Conservation (phyloP, 2,888 invertebrate genomes). For the Tiphia femorata region DNA sequence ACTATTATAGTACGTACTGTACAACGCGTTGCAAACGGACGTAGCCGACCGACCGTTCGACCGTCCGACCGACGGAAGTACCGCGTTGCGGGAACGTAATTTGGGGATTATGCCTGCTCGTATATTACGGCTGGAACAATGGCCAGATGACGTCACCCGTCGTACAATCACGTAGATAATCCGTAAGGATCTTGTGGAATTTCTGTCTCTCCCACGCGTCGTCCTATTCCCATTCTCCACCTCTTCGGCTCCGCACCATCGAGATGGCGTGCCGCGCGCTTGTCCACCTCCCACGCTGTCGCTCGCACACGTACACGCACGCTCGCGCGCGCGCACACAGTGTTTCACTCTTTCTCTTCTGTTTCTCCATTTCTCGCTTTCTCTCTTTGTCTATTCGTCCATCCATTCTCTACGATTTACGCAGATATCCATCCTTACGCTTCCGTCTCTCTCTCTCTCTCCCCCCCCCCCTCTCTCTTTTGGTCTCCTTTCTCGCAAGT, state of each 20-base stretch:
- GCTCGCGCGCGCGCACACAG: no score
- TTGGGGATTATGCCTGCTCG: slow-evolving; percentile 59
- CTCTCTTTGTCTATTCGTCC: not conserved
- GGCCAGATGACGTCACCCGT: slow-evolving; percentile 45
- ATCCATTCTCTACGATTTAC: no score
- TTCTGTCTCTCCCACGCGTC: slow-evolving; percentile 20
- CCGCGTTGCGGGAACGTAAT: slow-evolving; percentile 55
- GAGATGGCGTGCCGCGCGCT: no score
- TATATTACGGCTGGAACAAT: slow-evolving; percentile 60
- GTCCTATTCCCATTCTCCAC: slow-evolving; percentile 1
- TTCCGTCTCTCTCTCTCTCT: slow-evolving; percentile 1
- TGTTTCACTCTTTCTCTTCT: not conserved
- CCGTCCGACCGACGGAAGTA: slow-evolving; percentile 40
- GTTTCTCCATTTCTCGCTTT: not conserved
- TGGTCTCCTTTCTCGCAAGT: not conserved
- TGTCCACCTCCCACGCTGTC: no score
- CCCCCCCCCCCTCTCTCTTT: not conserved
- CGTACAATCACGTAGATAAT: slow-evolving; percentile 59
- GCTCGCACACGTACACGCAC: no score
- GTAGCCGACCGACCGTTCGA: not conserved
- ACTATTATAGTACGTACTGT: slow-evolving; percentile 47
- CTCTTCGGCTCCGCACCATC: not conserved
- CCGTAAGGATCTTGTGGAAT: slow-evolving; percentile 55
- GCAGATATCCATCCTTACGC: slow-evolving; percentile 6
- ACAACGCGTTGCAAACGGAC: slow-evolving; percentile 34